A percentile compares a stretch with the other conserved stretches of the same genome.
These are phyloP conservation scores for Agonopterix alstromeriana DNA, from an alignment of 2,888 invertebrate genomes.

Conservation along the genomic window DNA sequence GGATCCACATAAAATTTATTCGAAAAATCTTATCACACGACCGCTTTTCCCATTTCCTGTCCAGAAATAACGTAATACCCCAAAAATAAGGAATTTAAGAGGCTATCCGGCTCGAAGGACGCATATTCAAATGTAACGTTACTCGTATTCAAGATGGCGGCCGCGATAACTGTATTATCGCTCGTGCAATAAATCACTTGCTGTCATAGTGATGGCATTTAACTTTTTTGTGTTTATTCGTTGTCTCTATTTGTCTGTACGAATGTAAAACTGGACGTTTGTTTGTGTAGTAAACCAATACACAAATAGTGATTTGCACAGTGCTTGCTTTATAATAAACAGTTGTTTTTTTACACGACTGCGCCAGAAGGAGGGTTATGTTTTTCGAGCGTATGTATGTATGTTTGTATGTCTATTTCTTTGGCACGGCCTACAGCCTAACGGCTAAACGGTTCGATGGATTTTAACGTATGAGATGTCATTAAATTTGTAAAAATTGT, in stretches of 20 bases:
- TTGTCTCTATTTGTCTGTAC: too few species aligned
- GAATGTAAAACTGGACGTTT: too few species aligned
- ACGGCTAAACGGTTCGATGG: too few species aligned
- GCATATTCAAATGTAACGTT: constrained; percentile 17
- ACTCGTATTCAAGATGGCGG: constrained; percentile 31
- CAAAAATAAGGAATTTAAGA: constrained; percentile 2
- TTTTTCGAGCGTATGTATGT: too few species aligned
- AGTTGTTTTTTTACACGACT: too few species aligned
- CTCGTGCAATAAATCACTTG: constrained; percentile 39
- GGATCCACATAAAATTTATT: not conserved
- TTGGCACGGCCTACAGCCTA: too few species aligned
- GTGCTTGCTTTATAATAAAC: too few species aligned
- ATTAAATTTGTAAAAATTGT: too few species aligned
- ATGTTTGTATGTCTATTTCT: too few species aligned
- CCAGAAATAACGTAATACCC: constrained; percentile 4
- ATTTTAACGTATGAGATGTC: too few species aligned
- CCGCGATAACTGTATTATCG: constrained; percentile 37
- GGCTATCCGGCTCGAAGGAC: constrained; percentile 17
- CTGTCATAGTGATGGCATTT: constrained; percentile 23
- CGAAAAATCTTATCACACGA: constrained; percentile 7
- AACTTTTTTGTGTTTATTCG: constrained; percentile 8
- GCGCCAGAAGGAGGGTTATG: too few species aligned
- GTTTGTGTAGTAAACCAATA: constrained; percentile 14
- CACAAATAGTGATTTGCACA: constrained; percentile 9
- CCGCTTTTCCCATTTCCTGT: constrained; percentile 5